phyloP scores from a whole-genome alignment of 2,797 vertebrate genomes.

The Semotilus atromaculatus region DNA sequence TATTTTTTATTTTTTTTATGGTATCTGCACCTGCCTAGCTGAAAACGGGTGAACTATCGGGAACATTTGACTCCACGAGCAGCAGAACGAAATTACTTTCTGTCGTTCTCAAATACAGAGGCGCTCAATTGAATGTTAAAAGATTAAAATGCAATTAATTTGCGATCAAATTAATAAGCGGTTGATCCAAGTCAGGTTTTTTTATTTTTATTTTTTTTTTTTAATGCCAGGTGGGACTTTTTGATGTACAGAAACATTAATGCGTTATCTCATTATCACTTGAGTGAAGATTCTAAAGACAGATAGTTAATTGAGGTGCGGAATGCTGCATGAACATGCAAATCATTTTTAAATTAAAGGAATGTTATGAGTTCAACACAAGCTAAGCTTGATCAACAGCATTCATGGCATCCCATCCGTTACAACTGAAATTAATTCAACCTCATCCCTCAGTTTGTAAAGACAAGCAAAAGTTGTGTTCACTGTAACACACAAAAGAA shows the following conservation, averaged over 20 bases:
- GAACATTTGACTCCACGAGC: constrained; percentile 26
- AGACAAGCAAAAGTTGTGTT: too few relatives aligned
- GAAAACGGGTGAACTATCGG: constrained; percentile 34
- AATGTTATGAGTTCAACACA: neutral
- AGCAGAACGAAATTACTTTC: constrained; percentile 28
- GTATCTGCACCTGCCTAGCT: neutral
- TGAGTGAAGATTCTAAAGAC: constrained; percentile 14
- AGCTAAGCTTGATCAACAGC: constrained; percentile 15
- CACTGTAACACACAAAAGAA: neutral
- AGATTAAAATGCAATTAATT: constrained; percentile 46
- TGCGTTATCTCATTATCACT: neutral
- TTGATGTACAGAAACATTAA: constrained; percentile 11
- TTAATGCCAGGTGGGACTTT: neutral
- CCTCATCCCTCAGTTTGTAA: neutral
- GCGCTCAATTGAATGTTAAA: constrained; percentile 18
- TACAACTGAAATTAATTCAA: neutral
- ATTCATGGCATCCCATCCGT: neutral
- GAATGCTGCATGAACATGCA: constrained; percentile 14
- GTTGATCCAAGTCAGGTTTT: neutral
- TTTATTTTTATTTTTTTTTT: too few relatives aligned
- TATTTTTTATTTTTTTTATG: neutral
- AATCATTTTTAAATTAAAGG: constrained; percentile 14
- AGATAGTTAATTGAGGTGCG: constrained; percentile 10
- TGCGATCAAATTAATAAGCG: constrained; percentile 2
- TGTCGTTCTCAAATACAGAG: constrained; percentile 37